Evolutionary conservation across 2,113 vertebrate genomes (phyloP).

Genomic region (Isurus oxyrinchus): DNA sequence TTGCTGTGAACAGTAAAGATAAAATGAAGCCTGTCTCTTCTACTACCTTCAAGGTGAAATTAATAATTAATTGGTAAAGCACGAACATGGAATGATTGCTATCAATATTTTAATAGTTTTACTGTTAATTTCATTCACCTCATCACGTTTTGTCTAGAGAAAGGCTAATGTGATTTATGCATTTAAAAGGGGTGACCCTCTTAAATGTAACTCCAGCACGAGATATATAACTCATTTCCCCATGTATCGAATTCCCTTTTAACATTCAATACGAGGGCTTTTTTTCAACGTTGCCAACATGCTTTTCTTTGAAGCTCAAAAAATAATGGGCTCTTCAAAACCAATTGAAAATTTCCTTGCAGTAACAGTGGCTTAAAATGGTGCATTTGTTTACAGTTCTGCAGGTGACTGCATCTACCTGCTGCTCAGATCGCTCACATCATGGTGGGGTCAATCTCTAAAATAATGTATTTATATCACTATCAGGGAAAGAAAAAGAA

Average conservation of each 20-base stretch:
- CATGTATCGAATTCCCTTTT: neutral
- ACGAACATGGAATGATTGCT: constrained; percentile 70
- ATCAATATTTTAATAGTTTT: constrained; percentile 80
- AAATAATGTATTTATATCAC: neutral
- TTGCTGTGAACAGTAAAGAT: constrained; percentile 56
- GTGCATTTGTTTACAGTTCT: neutral
- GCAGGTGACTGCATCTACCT: neutral
- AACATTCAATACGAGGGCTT: neutral
- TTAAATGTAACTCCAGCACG: constrained; percentile 6
- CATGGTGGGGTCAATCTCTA: neutral
- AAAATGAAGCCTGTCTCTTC: constrained; percentile 62
- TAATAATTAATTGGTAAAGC: constrained; percentile 83
- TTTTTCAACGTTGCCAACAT: neutral
- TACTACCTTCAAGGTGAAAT: constrained; percentile 81
- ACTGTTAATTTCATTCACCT: constrained; percentile 55
- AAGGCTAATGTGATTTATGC: constrained; percentile 48
- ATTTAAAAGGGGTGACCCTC: constrained; percentile 37
- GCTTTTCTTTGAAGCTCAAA: neutral
- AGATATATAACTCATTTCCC: neutral
- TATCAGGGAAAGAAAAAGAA: neutral
- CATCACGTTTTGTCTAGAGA: constrained; percentile 45
- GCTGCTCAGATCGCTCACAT: neutral
- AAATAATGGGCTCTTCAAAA: neutral
- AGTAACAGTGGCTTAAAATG: neutral
- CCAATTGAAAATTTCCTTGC: neutral